These are phyloP conservation scores for Calameuta pallipes DNA, from an alignment of 2,888 invertebrate genomes.

Conservation along the genomic window DNA sequence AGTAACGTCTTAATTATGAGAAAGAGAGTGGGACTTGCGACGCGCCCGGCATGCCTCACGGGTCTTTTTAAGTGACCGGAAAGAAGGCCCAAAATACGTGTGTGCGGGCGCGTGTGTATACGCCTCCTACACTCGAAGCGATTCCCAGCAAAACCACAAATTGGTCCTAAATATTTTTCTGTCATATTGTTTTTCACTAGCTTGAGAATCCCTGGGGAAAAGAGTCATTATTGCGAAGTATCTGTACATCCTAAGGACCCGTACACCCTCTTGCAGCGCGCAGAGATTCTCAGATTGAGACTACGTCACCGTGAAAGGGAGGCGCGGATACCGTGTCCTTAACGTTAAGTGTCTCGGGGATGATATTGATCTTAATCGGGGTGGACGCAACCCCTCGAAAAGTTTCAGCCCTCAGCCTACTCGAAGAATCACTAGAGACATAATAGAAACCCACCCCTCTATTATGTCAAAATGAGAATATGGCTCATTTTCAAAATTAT, in stretches of 20 bases:
- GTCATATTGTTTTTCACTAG: background rate
- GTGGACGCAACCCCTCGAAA: background rate
- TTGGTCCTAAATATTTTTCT: background rate
- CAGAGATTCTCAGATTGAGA: constrained; percentile 26
- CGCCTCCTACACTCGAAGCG: background rate
- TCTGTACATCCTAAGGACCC: constrained; percentile 23
- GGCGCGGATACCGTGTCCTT: background rate
- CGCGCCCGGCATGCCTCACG: constrained; percentile 45
- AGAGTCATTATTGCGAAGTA: constrained; percentile 32
- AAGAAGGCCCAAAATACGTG: background rate
- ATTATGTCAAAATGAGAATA: background rate
- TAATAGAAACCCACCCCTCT: background rate
- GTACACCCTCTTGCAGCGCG: background rate
- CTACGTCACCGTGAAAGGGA: constrained; percentile 2
- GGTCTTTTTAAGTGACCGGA: constrained; percentile 2
- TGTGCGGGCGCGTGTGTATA: background rate
- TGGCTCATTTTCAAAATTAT: background rate
- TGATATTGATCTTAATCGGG: background rate
- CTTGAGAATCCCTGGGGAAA: constrained; percentile 23
- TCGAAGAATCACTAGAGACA: background rate
- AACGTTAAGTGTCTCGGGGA: background rate
- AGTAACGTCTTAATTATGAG: constrained; percentile 61
- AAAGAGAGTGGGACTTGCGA: constrained; percentile 49
- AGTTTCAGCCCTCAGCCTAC: background rate
- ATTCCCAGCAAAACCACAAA: background rate